Conservation (phyloP, 1,140 invertebrate species). For the Melitaea cinxia region DNA sequence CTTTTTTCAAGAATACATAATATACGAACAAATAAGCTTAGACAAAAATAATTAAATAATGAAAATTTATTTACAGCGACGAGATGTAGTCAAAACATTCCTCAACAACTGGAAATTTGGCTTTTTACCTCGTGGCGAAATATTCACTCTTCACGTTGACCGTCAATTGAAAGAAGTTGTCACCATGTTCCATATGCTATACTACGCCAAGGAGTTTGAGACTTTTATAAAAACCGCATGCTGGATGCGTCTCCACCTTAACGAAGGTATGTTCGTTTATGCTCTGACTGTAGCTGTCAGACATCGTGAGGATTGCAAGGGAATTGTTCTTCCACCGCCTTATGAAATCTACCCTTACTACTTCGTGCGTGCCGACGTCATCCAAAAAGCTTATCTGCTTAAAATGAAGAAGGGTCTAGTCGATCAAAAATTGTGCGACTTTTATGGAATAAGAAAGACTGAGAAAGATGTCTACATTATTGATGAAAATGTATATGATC, state of each 20-base stretch:
- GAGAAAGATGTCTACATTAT: constrained; percentile 71
- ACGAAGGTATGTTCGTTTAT: constrained; percentile 85
- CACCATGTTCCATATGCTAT: constrained; percentile 86
- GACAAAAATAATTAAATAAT: neutral
- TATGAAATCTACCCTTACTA: constrained; percentile 87
- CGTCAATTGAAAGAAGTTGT: constrained; percentile 84
- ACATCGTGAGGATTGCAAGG: constrained; percentile 84
- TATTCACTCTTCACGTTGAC: constrained; percentile 84
- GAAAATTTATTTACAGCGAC: constrained; percentile 79
- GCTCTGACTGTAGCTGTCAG: constrained; percentile 83
- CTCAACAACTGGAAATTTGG: constrained; percentile 81
- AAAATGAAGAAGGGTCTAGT: constrained; percentile 80
- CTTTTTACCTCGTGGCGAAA: constrained; percentile 81
- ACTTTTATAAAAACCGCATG: constrained; percentile 83
- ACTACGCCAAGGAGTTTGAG: constrained; percentile 85
- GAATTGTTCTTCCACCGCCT: constrained; percentile 84
- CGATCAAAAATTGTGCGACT: constrained; percentile 65
- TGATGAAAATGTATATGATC: constrained; percentile 73
- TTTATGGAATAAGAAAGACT: constrained; percentile 71
- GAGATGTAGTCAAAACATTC: constrained; percentile 84
- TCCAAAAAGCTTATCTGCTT: constrained; percentile 83
- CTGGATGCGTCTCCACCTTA: constrained; percentile 85
- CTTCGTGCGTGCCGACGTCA: constrained; percentile 83
- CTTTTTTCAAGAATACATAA: too few relatives aligned
- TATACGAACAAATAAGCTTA: too few relatives aligned